A percentile compares a stretch with the other conserved stretches of the same genome.
Conservation (phyloP, 2,797 vertebrate species). For the Leucoraja ocellata region DNA sequence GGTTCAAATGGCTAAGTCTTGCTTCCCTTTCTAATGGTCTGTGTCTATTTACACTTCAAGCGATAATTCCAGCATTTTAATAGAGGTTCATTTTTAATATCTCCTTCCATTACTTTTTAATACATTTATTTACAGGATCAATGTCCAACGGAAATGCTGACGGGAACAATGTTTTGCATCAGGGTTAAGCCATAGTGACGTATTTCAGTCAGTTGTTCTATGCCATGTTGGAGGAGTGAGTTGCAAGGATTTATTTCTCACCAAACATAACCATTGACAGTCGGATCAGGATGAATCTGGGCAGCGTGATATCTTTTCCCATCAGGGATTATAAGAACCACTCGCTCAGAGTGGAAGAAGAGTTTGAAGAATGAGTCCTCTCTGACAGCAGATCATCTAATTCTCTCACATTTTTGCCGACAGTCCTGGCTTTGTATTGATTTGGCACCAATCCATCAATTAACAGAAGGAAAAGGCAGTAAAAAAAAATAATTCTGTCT, state of each 20-base stretch:
- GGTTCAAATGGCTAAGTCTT: too few relatives aligned
- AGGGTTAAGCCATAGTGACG: not conserved
- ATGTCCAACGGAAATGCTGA: not conserved
- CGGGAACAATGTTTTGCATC: not conserved
- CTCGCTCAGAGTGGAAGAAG: not conserved
- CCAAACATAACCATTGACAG: not conserved
- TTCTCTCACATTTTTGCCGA: not conserved
- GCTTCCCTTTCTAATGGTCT: not conserved
- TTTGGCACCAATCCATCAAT: not conserved
- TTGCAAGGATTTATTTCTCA: not conserved
- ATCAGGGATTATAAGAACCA: not conserved
- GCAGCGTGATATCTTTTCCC: not conserved
- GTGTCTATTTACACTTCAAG: not conserved
- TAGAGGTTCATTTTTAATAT: not conserved
- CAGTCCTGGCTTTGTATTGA: not conserved
- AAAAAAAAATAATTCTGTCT: not conserved
- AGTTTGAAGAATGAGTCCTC: not conserved
- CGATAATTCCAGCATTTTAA: not conserved
- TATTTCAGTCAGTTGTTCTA: not conserved
- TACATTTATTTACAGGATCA: too few relatives aligned
- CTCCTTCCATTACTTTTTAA: not conserved
- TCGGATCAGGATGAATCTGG: not conserved
- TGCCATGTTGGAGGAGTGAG: not conserved
- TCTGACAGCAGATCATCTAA: too few relatives aligned
- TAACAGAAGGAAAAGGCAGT: constrained; percentile 12